phyloP scores from a whole-genome alignment of 1,140 invertebrate genomes.

The Hetaerina americana region DNA sequence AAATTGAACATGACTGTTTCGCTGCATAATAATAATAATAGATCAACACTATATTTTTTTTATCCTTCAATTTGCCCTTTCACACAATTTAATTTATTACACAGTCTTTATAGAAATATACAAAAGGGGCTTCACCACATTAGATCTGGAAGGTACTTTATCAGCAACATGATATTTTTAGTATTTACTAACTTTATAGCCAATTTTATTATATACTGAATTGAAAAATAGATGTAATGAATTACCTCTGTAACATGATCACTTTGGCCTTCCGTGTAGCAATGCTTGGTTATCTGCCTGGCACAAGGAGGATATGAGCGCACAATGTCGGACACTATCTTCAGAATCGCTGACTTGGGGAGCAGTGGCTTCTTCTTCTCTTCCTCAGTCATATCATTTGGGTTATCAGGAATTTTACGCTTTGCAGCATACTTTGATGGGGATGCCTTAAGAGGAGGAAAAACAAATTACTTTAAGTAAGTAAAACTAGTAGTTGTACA shows the following conservation, averaged over 20 bases:
- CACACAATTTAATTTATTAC: too few species aligned
- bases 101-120: too few species aligned
- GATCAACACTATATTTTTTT: too few species aligned
- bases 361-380: constrained; percentile 43
- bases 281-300: constrained; percentile 59
- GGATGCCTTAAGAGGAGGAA: background rate
- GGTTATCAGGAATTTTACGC: background rate
- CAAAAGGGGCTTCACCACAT: too few species aligned
- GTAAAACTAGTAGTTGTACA: too few species aligned
- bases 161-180: too few species aligned
- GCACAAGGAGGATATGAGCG: constrained; percentile 67
- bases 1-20: too few species aligned
- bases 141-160: too few species aligned
- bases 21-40: too few species aligned
- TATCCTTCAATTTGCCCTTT: too few species aligned
- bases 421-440: background rate
- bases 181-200: too few species aligned
- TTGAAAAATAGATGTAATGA: background rate
- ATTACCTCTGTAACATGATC: constrained; percentile 50
- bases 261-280: constrained; percentile 46
- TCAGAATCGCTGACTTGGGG: constrained; percentile 61
- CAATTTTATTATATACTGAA: too few species aligned
- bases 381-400: constrained; percentile 9
- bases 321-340: constrained; percentile 68
- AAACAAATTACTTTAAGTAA: background rate